Conservation (phyloP, 2,797 vertebrate species). For the Anomalospiza imberbis region DNA sequence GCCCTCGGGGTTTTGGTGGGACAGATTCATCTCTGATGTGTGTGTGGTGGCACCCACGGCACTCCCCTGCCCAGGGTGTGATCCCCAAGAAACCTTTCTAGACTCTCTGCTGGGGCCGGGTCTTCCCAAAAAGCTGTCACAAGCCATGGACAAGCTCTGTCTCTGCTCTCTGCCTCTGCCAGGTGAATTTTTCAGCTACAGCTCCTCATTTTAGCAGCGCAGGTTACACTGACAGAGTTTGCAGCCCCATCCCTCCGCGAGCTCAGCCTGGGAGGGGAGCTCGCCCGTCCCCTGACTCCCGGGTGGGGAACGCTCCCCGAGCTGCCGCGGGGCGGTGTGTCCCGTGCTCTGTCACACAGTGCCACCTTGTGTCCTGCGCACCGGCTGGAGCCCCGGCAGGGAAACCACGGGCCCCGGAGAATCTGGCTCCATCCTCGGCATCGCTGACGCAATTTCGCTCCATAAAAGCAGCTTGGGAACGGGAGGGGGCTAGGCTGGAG, state of each 20-base stretch:
- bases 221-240: rapidly evolving
- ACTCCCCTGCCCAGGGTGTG: rapidly evolving
- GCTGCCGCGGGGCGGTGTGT: neutral
- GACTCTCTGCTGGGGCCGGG: rapidly evolving
- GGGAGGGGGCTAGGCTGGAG: neutral
- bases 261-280: neutral
- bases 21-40: rapidly evolving
- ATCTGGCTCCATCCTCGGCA: neutral
- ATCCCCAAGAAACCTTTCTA: neutral
- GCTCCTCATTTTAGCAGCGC: rapidly evolving
- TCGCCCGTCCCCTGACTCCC: rapidly evolving
- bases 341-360: neutral
- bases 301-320: neutral
- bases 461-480: neutral
- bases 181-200: neutral
- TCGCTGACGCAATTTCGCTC: neutral
- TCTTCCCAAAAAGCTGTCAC: neutral
- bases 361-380: slow-evolving; percentile 13
- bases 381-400: neutral
- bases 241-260: rapidly evolving
- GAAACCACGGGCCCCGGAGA: rapidly evolving
- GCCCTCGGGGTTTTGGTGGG: neutral
- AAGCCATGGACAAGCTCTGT: rapidly evolving
- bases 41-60: neutral
- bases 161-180: neutral